Base-by-base conservation (phyloP, 2,797 vertebrate genomes). In the Macropodus opercularis region DNA sequence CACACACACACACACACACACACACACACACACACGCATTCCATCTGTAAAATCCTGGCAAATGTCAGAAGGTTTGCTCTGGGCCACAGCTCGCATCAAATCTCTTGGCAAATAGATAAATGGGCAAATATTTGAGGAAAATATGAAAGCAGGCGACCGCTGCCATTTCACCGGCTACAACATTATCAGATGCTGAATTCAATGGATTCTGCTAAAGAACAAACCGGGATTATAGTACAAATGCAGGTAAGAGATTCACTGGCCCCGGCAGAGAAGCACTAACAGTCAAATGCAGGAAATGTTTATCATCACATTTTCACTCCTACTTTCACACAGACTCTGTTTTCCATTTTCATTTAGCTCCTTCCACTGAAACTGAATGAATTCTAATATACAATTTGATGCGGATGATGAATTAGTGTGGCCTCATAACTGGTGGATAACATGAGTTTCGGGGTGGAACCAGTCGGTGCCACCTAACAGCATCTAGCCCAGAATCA, bases 1-100 rank as follows among this genome's bases (percentile, higher is more conserved):
- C 29, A 32, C 12, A 23, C 10, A 53, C 43, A 51, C 15, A 50
- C 31, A 48, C 21, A 39, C 24, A 39, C 53, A 55, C 18, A 40
- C 41, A 29, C 23, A 34, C 22, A 48, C 9, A 56, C 55, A 69
- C 53, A 64, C 36, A n/a, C 39, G 44, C 39, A 60, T 29, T 47
- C 75, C 80, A 82, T 85, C 82, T 86, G 78, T 63, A 50, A n/a
- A 62, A 56, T 68, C 46, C 71, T 76, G 70, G 65, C 59, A 77
- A 63, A 75, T 68, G 63, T 75, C 70, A 70, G 26, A 71, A 55
- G 69, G 58, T 68, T 81, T 53, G n/a, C 39, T 76, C 31, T 27
- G 64, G 53, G 67, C 44, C 51, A n/a, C 1, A 50, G 50, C 42
- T 59, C 17, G 24, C 53, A 58, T 26, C 53, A 56, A 72, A 63